Conservation (phyloP, 2,797 vertebrate species). For the Semaprochilodus insignis region DNA sequence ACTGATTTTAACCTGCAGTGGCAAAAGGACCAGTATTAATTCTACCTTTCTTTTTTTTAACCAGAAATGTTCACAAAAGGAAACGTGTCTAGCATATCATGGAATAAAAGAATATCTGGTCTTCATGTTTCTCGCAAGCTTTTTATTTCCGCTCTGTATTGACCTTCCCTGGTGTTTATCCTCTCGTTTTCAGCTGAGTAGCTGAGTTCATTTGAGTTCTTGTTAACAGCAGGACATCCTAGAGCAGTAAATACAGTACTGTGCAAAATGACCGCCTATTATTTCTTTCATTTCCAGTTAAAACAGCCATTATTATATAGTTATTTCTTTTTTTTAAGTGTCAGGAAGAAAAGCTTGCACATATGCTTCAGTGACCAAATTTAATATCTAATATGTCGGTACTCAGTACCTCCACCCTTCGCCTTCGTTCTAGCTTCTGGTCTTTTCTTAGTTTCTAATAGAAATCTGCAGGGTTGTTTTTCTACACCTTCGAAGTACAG, state of each 20-base stretch:
- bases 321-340: too few relatives aligned
- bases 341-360: too few relatives aligned
- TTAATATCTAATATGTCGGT: too few relatives aligned
- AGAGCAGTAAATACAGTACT: not conserved
- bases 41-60: not conserved
- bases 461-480: too few relatives aligned
- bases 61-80: constrained; percentile 27
- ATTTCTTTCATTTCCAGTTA: too few relatives aligned
- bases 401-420: too few relatives aligned
- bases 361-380: too few relatives aligned
- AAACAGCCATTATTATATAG: too few relatives aligned
- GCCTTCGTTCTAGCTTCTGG: too few relatives aligned
- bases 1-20: constrained; percentile 17
- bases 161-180: not conserved
- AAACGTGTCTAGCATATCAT: constrained; percentile 39
- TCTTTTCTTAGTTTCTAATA: too few relatives aligned
- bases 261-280: too few relatives aligned
- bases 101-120: constrained; percentile 47
- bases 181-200: not conserved
- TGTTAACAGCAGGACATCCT: not conserved
- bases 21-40: constrained; percentile 36
- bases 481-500: too few relatives aligned
- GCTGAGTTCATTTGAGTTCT: not conserved
- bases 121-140: not conserved
- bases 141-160: not conserved